A percentile compares a stretch with the other conserved stretches of the same genome.
Evolutionary conservation across 2,797 vertebrate genomes (phyloP).

Genomic region (Pseudopleuronectes americanus): DNA sequence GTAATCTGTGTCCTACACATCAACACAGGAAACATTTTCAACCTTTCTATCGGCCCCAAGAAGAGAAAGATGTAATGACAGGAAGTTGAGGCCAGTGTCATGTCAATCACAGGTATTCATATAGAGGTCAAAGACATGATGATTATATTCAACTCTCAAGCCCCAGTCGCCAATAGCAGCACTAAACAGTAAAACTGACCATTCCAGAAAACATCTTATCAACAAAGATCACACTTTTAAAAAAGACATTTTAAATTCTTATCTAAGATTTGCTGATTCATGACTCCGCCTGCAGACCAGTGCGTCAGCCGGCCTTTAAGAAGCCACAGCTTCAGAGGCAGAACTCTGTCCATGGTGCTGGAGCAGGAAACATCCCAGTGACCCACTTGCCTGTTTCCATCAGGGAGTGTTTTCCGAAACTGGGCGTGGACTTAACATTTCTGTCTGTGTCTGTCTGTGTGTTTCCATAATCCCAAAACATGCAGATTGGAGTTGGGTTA

Average conservation of each 20-base stretch:
- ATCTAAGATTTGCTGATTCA: slow-evolving; percentile 38
- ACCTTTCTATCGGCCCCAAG: slow-evolving; percentile 23
- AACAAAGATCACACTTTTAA: slow-evolving; percentile 6
- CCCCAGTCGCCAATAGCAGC: too few species aligned
- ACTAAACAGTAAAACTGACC: not conserved
- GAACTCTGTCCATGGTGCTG: slow-evolving; percentile 81
- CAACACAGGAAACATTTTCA: slow-evolving; percentile 57
- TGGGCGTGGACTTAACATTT: too few species aligned
- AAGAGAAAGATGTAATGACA: slow-evolving; percentile 17
- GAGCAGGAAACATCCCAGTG: slow-evolving; percentile 26
- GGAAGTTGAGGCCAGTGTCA: slow-evolving; percentile 21
- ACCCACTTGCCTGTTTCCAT: slow-evolving; percentile 7
- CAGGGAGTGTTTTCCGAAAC: not conserved
- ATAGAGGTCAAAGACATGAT: too few species aligned
- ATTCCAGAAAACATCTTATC: slow-evolving; percentile 6
- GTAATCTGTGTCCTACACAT: not conserved
- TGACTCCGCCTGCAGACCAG: not conserved
- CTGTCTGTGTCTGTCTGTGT: too few species aligned
- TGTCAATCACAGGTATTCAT: too few species aligned
- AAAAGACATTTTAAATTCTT: not conserved
- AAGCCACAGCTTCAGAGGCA: not conserved
- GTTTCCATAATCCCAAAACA: too few species aligned
- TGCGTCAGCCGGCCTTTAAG: not conserved
- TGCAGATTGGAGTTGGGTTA: too few species aligned
- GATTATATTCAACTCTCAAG: too few species aligned